A percentile compares a stretch with the other conserved stretches of the same genome.
Conservation (phyloP, 2,797 vertebrate genomes). For the Falco rusticolus region DNA sequence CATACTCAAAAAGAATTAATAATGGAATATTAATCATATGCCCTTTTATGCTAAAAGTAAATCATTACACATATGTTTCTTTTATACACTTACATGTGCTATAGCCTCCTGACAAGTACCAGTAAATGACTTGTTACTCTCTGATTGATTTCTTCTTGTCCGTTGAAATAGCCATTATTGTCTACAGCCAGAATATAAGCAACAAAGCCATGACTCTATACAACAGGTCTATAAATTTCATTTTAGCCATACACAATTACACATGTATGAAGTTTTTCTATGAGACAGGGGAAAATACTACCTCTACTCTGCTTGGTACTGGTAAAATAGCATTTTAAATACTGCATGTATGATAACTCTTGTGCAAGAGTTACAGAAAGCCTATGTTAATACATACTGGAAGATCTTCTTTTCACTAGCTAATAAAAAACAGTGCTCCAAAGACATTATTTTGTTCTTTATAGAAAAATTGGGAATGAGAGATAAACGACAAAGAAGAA, state of each 20-base stretch:
- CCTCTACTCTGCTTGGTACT: background rate
- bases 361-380: background rate
- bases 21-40: background rate
- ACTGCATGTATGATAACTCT: rapidly evolving
- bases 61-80: background rate
- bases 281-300: background rate
- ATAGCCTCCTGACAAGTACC: background rate
- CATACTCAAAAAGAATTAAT: background rate
- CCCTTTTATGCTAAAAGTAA: background rate
- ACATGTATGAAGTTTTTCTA: background rate
- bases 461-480: background rate
- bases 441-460: background rate
- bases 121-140: background rate
- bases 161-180: background rate
- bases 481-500: background rate
- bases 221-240: background rate
- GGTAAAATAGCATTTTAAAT: background rate
- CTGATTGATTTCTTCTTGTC: background rate
- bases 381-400: background rate
- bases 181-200: background rate
- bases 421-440: background rate
- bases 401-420: background rate
- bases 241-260: background rate
- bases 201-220: background rate
- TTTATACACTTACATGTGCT: background rate